phyloP scores from a whole-genome alignment of 2,888 invertebrate species.

The Drosophila kambysellisi region DNA sequence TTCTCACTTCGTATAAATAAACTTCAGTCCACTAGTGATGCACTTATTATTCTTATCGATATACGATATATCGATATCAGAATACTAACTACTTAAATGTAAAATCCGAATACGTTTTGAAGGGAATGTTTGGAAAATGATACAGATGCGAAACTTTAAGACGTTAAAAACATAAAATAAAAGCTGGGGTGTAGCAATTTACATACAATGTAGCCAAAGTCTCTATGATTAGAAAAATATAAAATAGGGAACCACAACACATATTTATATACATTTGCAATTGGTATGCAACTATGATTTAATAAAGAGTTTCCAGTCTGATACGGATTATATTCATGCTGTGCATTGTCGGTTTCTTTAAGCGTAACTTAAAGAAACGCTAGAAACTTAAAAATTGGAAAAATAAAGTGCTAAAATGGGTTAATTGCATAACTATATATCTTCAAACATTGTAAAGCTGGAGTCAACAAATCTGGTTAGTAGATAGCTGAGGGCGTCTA shows the following conservation, averaged over 20 bases:
- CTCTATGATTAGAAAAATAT: neutral
- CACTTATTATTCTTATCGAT: neutral
- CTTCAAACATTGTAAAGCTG: too few species aligned
- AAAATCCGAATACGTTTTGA: neutral
- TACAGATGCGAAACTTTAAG: neutral
- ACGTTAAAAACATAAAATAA: neutral
- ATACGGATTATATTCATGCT: too few species aligned
- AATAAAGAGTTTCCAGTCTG: too few species aligned
- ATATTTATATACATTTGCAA: neutral
- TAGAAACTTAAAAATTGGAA: too few species aligned
- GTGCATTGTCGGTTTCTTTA: too few species aligned
- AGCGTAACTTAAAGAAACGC: too few species aligned
- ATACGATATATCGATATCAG: neutral
- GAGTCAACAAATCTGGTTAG: too few species aligned
- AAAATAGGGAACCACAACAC: too few species aligned
- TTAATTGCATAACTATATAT: too few species aligned
- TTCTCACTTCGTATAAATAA: constrained; percentile 33
- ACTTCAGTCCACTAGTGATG: constrained; percentile 12
- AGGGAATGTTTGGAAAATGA: neutral
- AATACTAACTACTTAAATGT: neutral
- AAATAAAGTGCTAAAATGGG: too few species aligned
- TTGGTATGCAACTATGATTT: neutral
- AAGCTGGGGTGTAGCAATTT: neutral
- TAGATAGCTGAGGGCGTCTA: too few species aligned
- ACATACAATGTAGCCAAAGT: neutral